A percentile compares a stretch with the other conserved stretches of the same genome.
Evolutionary conservation across 2,888 invertebrate genomes (phyloP).

Genomic region (Aphidius colemani): DNA sequence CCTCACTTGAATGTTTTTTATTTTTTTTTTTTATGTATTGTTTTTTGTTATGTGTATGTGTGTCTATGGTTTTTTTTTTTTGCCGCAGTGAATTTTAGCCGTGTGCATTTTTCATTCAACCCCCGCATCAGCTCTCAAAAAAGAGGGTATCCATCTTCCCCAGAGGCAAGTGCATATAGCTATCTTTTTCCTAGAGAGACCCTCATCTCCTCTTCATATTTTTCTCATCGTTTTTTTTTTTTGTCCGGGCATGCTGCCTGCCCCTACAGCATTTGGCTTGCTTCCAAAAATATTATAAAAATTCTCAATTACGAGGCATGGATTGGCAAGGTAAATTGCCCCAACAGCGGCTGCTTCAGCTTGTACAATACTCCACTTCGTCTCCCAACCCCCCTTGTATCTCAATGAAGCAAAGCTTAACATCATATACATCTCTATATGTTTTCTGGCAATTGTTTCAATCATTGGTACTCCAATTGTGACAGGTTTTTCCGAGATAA

Average conservation of each 20-base stretch:
- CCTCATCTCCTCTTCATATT: slow-evolving; percentile 24
- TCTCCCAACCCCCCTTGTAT: slow-evolving; percentile 8
- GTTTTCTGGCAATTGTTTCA: too few relatives aligned
- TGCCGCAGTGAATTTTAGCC: slow-evolving; percentile 56
- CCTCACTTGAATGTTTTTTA: neutral
- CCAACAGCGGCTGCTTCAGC: slow-evolving; percentile 46
- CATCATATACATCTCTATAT: too few relatives aligned
- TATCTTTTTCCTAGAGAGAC: slow-evolving; percentile 12
- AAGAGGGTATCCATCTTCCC: slow-evolving; percentile 57
- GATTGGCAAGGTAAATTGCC: slow-evolving; percentile 58
- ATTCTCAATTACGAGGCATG: slow-evolving; percentile 58
- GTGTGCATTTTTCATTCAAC: slow-evolving; percentile 57
- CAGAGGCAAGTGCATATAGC: slow-evolving; percentile 44
- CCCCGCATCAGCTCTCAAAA: slow-evolving; percentile 11
- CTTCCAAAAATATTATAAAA: slow-evolving; percentile 60
- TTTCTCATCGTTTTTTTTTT: slow-evolving; percentile 25
- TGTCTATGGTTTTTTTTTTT: slow-evolving; percentile 36
- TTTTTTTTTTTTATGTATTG: neutral
- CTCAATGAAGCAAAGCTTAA: too few relatives aligned
- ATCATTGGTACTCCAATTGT: slow-evolving; percentile 55
- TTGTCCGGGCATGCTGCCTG: slow-evolving; percentile 31
- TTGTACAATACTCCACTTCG: slow-evolving; percentile 9
- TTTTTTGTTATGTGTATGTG: neutral
- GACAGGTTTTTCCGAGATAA: slow-evolving; percentile 45
- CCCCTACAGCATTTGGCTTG: slow-evolving; percentile 49